Evolutionary conservation across 1,140 invertebrate species (phyloP), one percentile per base, ranked within the genome.

Genomic region (Heterodera schachtii): DNA sequence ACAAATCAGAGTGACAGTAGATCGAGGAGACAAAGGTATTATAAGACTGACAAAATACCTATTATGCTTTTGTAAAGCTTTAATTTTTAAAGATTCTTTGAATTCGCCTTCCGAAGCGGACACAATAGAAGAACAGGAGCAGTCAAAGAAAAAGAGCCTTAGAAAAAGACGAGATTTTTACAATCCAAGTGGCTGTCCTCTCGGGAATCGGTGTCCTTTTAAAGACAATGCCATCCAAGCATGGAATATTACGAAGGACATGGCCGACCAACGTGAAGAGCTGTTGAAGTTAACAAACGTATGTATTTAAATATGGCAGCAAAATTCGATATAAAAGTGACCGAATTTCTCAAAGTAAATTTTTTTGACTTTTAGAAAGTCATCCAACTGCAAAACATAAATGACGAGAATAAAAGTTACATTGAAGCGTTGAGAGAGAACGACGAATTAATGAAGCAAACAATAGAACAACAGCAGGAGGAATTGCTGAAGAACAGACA

Each of bases 171-270:
- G 57, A 5, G 3, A 13, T 64, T 64, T 64, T 64, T 64, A 19
- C 11, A 2, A 19, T 64, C 16, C 57, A 19, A 19, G 11, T 64
- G 57, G 57, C 57, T 64, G 57, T 5, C 57, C 57, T 19, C 57
- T 64, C 19, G 57, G 57, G 16, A 64, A 19, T 19, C 57, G 57
- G 19, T 64, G 57, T 19, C 57, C 57, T 13, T 64, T 64, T 19
- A 64, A 64, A 19, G 57, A 64, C 16, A 64, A 64, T 19, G 57
- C 57, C 11, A 19, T 64, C 16, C 57, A 64, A 19, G 57, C 57
- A 64, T 64, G 57, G 57, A 64, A 64, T 64, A 64, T 64, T 64
- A 64, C 57, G 57, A 64, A 64, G 57, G 57, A 64, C 57, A 64
- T 64, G 57, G 57, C 57, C 19, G 57, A 64, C 57, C 57, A 64